Percentiles rank a stretch among this genome's conserved stretches.
Conservation (phyloP, 1,140 invertebrate species). For the Platorchestia sp. region DNA sequence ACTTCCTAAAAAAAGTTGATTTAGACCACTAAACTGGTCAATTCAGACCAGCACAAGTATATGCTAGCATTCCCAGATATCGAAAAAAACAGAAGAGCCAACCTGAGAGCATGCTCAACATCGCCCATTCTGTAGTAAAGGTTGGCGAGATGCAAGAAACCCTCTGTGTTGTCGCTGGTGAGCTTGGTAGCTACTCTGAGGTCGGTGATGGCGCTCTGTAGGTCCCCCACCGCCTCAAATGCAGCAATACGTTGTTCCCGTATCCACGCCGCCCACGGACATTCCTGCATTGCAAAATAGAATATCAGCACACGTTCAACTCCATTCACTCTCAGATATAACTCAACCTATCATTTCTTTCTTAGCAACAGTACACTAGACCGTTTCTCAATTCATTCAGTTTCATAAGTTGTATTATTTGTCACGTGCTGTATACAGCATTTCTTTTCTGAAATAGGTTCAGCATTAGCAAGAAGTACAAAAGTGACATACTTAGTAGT, state of each 20-base stretch:
- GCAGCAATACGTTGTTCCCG: constrained; percentile 89
- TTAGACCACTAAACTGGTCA: neutral
- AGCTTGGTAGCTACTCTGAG: constrained; percentile 91
- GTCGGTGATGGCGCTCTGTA: constrained; percentile 90
- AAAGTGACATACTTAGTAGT: no score
- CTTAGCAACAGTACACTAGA: neutral
- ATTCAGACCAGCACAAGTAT: neutral
- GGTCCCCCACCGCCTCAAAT: constrained; percentile 84
- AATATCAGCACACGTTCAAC: neutral
- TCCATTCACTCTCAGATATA: neutral
- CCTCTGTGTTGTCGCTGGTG: constrained; percentile 90
- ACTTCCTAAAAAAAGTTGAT: neutral
- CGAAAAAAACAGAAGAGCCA: constrained; percentile 68
- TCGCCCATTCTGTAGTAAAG: constrained; percentile 93
- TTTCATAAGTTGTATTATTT: neutral
- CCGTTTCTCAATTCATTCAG: neutral
- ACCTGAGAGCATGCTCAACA: constrained; percentile 90
- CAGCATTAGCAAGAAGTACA: no score
- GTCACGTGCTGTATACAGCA: neutral
- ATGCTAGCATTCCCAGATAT: neutral
- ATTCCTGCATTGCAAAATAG: constrained; percentile 72
- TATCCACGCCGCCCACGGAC: constrained; percentile 89
- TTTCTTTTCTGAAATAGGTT: neutral
- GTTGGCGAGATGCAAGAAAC: constrained; percentile 85
- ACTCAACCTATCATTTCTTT: neutral